Evolutionary conservation across 2,888 invertebrate genomes (phyloP).

Genomic region (Volucella inflata): DNA sequence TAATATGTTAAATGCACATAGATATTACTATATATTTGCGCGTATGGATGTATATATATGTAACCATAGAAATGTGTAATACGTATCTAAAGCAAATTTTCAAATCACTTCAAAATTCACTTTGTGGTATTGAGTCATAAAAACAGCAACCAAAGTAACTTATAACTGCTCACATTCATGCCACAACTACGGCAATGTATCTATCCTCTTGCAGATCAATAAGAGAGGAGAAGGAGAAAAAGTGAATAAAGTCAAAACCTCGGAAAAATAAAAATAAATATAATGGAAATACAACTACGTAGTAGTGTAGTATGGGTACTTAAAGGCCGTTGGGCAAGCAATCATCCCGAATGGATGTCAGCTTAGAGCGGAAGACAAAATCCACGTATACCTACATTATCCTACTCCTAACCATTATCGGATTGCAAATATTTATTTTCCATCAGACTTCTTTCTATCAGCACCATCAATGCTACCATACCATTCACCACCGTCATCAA

Average conservation of each 20-base stretch:
- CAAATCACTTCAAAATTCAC: too few species aligned
- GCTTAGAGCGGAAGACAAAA: slow-evolving; percentile 45
- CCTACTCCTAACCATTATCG: slow-evolving; percentile 61
- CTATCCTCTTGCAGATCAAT: too few species aligned
- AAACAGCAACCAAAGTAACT: too few species aligned
- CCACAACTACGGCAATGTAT: too few species aligned
- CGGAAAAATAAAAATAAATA: slow-evolving; percentile 25
- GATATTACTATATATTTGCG: too few species aligned
- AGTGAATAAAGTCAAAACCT: background rate
- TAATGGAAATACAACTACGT: slow-evolving; percentile 16
- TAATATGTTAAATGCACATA: too few species aligned
- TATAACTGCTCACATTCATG: too few species aligned
- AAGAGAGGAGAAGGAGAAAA: too few species aligned
- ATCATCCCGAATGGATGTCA: slow-evolving; percentile 48
- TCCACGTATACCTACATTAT: slow-evolving; percentile 43
- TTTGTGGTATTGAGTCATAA: too few species aligned
- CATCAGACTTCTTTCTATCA: slow-evolving; percentile 53
- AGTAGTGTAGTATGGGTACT: background rate
- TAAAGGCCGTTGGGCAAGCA: slow-evolving; percentile 34
- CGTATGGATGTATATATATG: too few species aligned
- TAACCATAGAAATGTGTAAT: too few species aligned
- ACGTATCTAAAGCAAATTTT: too few species aligned
- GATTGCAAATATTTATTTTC: slow-evolving; percentile 72
- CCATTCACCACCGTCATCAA: slow-evolving; percentile 64
- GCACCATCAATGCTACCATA: slow-evolving; percentile 53